A percentile compares a stretch with the other conserved stretches of the same genome.
These are phyloP conservation scores for Acanthopleura granulata DNA, from an alignment of 2,888 invertebrate species.

Conservation along the genomic window DNA sequence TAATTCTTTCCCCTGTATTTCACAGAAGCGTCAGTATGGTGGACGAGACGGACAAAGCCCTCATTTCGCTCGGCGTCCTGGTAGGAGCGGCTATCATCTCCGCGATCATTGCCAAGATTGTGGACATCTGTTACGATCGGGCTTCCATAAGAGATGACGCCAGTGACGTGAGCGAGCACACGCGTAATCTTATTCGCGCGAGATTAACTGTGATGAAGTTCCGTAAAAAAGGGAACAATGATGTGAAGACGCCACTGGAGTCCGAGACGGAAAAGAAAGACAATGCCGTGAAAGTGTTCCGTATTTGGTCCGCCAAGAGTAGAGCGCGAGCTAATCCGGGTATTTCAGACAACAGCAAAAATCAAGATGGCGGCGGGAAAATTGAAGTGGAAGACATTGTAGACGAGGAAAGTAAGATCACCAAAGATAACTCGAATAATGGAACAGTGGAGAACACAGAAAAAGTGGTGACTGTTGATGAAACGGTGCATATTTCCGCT, in stretches of 20 bases:
- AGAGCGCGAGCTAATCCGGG: background rate
- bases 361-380: background rate
- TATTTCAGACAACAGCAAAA: background rate
- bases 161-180: slow-evolving; percentile 53
- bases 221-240: slow-evolving; percentile 21
- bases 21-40: background rate
- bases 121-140: slow-evolving; percentile 46
- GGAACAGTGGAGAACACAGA: background rate
- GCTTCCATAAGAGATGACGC: slow-evolving; percentile 47
- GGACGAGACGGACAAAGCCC: slow-evolving; percentile 4
- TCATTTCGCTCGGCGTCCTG: slow-evolving; percentile 28
- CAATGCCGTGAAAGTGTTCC: slow-evolving; percentile 14
- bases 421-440: background rate
- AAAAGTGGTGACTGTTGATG: background rate
- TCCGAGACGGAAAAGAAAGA: slow-evolving; percentile 16
- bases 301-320: slow-evolving; percentile 27
- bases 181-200: slow-evolving; percentile 39
- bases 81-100: slow-evolving; percentile 45
- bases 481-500: background rate
- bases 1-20: too few relatives aligned
- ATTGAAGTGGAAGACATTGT: background rate
- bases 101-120: slow-evolving; percentile 48
- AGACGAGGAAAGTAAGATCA: background rate
- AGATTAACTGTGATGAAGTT: slow-evolving; percentile 37
- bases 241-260: slow-evolving; percentile 6